Conservation (phyloP, 2,797 vertebrate species). For the Acanthopagrus latus region DNA sequence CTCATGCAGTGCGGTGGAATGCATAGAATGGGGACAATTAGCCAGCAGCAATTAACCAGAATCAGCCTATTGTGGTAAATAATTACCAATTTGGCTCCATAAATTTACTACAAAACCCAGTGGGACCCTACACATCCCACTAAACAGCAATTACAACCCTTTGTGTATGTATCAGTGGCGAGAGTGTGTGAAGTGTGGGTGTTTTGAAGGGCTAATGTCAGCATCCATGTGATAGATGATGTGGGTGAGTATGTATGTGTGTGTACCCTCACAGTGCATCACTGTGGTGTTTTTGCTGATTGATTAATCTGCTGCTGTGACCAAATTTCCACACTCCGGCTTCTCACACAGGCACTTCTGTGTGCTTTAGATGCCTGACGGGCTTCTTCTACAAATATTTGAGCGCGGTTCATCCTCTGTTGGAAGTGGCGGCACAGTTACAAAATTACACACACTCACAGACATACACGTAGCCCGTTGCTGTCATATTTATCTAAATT, state of each 20-base stretch:
- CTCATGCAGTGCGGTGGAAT: slow-evolving; percentile 68
- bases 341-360: slow-evolving; percentile 52
- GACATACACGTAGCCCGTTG: neutral
- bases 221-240: slow-evolving; percentile 40
- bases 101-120: slow-evolving; percentile 76
- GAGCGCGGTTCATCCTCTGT: slow-evolving; percentile 50
- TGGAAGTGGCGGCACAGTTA: slow-evolving; percentile 30
- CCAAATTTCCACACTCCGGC: slow-evolving; percentile 40
- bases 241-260: slow-evolving; percentile 45
- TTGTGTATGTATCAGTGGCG: slow-evolving; percentile 42
- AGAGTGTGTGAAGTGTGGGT: slow-evolving; percentile 44
- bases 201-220: slow-evolving; percentile 44
- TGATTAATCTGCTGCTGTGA: slow-evolving; percentile 70
- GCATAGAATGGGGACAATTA: slow-evolving; percentile 77
- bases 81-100: slow-evolving; percentile 79
- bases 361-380: slow-evolving; percentile 62
- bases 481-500: too few species aligned
- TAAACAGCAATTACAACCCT: slow-evolving; percentile 74
- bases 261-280: slow-evolving; percentile 49
- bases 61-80: slow-evolving; percentile 79
- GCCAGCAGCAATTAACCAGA: slow-evolving; percentile 78
- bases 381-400: slow-evolving; percentile 75
- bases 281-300: slow-evolving; percentile 50
- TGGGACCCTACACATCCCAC: slow-evolving; percentile 71
- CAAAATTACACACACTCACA: slow-evolving; percentile 21